Percentiles rank a stretch among this genome's conserved stretches.
Conservation (phyloP, 2,113 vertebrate species). For the Theristicus caerulescens region DNA sequence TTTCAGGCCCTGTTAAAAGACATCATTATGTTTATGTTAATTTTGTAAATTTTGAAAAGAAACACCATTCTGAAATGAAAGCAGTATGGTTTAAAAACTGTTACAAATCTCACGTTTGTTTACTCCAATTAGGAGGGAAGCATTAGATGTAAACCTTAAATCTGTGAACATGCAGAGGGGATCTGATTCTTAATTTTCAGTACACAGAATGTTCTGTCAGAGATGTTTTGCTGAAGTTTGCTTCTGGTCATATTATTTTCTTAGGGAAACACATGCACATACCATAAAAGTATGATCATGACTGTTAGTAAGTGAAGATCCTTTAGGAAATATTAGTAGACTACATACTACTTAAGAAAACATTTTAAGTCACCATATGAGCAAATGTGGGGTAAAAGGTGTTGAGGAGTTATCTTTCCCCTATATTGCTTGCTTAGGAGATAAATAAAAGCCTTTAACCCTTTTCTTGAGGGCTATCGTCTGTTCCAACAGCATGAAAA, state of each 20-base stretch:
- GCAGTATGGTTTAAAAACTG: neutral
- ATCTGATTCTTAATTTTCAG: neutral
- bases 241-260: neutral
- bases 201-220: neutral
- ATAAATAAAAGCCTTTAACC: neutral
- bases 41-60: neutral
- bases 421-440: neutral
- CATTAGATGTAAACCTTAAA: neutral
- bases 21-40: neutral
- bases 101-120: neutral
- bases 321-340: neutral
- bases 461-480: neutral
- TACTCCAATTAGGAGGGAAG: neutral
- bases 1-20: neutral
- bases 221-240: neutral
- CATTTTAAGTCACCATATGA: neutral
- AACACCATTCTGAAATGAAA: neutral
- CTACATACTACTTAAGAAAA: neutral
- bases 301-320: neutral
- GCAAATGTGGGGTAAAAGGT: neutral
- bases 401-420: neutral
- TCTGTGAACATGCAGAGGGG: neutral
- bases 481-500: neutral
- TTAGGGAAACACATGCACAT: neutral
- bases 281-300: neutral